phyloP scores from a whole-genome alignment of 2,113 vertebrate genomes.

The Panthera uncia region DNA sequence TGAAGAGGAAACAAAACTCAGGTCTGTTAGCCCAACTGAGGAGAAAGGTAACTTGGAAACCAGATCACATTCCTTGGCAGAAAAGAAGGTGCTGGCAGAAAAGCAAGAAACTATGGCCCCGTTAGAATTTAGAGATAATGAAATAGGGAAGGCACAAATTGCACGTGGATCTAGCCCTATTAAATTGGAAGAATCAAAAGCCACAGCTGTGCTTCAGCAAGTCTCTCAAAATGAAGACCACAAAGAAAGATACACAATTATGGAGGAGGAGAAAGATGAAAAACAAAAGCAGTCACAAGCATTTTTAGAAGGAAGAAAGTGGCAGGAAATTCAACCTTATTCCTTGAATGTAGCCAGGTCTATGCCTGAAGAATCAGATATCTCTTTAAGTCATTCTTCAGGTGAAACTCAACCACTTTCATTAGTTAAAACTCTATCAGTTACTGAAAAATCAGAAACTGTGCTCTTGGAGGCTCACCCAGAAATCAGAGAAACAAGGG shows the following conservation, averaged over 20 bases:
- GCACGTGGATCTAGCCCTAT: neutral
- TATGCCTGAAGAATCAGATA: neutral
- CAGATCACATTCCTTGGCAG: conserved; percentile 25
- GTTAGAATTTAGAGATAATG: conserved; percentile 4
- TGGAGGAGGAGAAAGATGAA: conserved; percentile 49
- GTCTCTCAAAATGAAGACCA: conserved; percentile 41
- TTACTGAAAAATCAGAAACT: conserved; percentile 57
- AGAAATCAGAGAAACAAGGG: conserved; percentile 48
- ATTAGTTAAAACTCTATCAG: neutral
- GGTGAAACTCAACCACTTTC: conserved; percentile 40
- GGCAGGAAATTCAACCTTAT: neutral
- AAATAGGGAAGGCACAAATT: neutral
- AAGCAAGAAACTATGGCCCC: conserved; percentile 28
- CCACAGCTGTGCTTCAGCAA: neutral
- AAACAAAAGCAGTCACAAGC: neutral
- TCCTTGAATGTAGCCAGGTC: neutral
- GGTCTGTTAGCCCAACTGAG: neutral
- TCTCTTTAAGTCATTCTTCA: conserved; percentile 11
- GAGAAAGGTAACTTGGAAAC: conserved; percentile 46
- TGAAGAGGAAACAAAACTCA: conserved; percentile 54
- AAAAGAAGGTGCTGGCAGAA: conserved; percentile 37
- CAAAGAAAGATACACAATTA: conserved; percentile 33
- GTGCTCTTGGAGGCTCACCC: neutral
- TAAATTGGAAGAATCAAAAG: conserved; percentile 30
- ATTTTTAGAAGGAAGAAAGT: conserved; percentile 32